Evolutionary conservation across 2,888 invertebrate genomes (phyloP), one percentile per base, ranked within the genome.

Genomic region (Hirtodrosophila confusa): DNA sequence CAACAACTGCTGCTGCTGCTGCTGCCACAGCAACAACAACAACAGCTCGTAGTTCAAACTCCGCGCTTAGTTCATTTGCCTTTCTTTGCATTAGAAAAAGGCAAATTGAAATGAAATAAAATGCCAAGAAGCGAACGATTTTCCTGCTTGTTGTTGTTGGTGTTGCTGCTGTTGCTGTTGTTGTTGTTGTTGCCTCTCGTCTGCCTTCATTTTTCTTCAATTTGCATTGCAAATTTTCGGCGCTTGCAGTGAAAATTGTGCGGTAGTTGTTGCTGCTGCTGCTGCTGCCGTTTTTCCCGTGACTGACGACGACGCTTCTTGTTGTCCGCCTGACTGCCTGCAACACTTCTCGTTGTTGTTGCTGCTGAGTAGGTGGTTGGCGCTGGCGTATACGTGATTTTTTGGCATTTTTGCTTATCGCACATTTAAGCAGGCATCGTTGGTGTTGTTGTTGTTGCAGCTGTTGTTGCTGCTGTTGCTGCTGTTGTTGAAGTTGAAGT

Each of bases 11-110:
- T n/a, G n/a, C 17, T 31, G 10, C 56, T 12, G 3, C 49, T 24
- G n/a, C 41, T 24, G 51, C 72, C 24, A 39, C 72, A 63, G 45
- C 82, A 49, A 35, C 64, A 56, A 47, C 72, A 57, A 67, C 49
- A 29, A 17, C 58, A 41, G 37, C 56, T 58, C 56, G 54, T 56
- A 85, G 83, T 87, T 86, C 87, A 86, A 88, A 84, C 82, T 88
- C 76, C 75, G 88, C 82, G 78, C 79, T 86, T 88, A 83, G 88
- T 85, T 85, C 89, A 89, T 85, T 85, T 85, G 88, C 89, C 86
- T 86, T 66, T 78, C 76, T 75, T 69, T 65, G 87, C 86, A 80
- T 88, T 85, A 83, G 85, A 86, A 86, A 76, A 83, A 83, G 67
- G 84, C 84, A 88, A 82, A 84, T 88, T 86, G 78, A 88, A 83